These are phyloP conservation scores for Typhlomys cinereus DNA, from an alignment of 2,113 vertebrate genomes.

Conservation along the genomic window DNA sequence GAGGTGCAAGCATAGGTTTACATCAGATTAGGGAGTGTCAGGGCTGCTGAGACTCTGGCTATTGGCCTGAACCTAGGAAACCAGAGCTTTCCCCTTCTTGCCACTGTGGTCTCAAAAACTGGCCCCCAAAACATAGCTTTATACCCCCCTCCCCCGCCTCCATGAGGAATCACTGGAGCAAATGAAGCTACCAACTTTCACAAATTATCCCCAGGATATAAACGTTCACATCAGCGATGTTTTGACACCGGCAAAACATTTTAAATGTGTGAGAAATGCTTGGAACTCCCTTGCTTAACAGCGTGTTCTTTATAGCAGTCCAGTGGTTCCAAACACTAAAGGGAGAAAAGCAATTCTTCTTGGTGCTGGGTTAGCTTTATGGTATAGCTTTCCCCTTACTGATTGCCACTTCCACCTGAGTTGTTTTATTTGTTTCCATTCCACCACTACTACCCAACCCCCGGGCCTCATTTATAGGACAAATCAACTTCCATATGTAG, in stretches of 20 bases:
- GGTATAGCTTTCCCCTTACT: neutral
- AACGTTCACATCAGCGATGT: neutral
- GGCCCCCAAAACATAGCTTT: neutral
- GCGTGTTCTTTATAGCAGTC: neutral
- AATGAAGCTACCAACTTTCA: conserved; percentile 1
- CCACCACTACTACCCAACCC: neutral
- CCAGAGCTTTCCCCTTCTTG: neutral
- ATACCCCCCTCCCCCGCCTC: no score
- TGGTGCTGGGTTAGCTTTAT: neutral
- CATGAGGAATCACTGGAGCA: neutral
- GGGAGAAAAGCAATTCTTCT: neutral
- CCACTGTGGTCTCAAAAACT: neutral
- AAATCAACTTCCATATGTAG: conserved; percentile 41
- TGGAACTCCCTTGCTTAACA: neutral
- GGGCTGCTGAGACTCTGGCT: neutral
- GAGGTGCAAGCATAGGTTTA: neutral
- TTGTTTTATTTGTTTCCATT: conserved; percentile 13
- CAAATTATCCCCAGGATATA: neutral
- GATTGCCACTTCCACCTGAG: neutral
- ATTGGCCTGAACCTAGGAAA: neutral
- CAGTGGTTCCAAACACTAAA: neutral
- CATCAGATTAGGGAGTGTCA: neutral
- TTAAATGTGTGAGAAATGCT: neutral
- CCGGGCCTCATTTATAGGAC: neutral
- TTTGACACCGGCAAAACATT: neutral